Evolutionary conservation across 2,797 vertebrate genomes (phyloP).

Genomic region (Macrochelys suwanniensis): DNA sequence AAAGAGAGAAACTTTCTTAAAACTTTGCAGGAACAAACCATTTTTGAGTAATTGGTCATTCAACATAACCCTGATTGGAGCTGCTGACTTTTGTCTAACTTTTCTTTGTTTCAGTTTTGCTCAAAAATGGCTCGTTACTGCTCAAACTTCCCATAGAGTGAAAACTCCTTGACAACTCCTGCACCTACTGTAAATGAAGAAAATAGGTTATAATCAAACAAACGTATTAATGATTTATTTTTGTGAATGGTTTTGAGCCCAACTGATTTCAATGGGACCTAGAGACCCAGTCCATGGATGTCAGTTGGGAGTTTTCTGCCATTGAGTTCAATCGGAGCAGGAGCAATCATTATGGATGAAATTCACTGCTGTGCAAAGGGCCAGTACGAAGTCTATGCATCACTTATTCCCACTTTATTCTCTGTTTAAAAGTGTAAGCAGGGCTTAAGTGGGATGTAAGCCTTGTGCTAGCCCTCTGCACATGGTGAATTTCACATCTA

Average conservation of each 20-base stretch:
- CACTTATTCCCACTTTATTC: not conserved
- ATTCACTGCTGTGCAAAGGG: not conserved
- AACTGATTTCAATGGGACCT: not conserved
- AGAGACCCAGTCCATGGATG: fast-evolving
- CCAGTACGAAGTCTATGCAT: no score
- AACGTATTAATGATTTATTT: not conserved
- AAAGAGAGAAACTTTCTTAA: not conserved
- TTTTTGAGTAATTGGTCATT: not conserved
- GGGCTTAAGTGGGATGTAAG: not conserved
- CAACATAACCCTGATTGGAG: not conserved
- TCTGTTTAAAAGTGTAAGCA: not conserved
- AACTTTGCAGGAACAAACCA: not conserved
- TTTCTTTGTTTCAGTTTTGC: not conserved
- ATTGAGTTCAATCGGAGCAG: not conserved
- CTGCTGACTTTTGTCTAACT: fast-evolving
- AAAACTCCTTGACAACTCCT: fast-evolving
- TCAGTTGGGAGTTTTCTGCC: not conserved
- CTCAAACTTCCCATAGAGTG: not conserved
- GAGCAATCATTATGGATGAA: not conserved
- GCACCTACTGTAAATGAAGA: not conserved
- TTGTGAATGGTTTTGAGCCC: not conserved
- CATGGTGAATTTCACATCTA: not conserved
- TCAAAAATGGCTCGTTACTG: not conserved
- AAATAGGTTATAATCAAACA: not conserved
- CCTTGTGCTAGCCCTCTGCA: not conserved